A percentile compares a stretch with the other conserved stretches of the same genome.
Evolutionary conservation across 64 coral and sea anemone species (phyloP).

Genomic region (Hydrozoanthus tunicans): DNA sequence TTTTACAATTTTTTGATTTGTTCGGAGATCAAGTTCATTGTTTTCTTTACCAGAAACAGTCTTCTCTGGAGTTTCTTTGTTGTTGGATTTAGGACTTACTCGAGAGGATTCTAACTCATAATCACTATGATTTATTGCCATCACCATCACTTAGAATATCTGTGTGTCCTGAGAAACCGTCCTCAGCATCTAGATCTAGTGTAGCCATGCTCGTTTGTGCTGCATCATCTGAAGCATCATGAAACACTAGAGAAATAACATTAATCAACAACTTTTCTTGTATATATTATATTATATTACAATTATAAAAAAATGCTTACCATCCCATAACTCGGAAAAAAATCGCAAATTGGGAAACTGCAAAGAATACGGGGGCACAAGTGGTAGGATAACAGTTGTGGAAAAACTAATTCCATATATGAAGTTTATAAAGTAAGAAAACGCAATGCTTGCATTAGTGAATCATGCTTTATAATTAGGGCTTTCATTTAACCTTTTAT

Average conservation of each 20-base stretch:
- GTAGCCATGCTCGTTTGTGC: too few species aligned
- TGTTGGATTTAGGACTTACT: conserved; percentile 26
- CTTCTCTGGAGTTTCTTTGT: conserved; percentile 17
- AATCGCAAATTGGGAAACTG: conserved; percentile 23
- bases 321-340: neutral
- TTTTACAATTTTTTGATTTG: neutral
- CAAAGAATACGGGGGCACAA: neutral
- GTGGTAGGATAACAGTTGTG: conserved; percentile 6
- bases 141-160: neutral
- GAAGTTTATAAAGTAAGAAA: too few species aligned
- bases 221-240: conserved; percentile 4
- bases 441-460: too few species aligned
- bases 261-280: conserved; percentile 12
- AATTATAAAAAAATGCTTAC: neutral
- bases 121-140: neutral
- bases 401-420: neutral
- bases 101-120: conserved; percentile 8
- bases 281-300: neutral
- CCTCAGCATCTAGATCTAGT: too few species aligned
- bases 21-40: conserved; percentile 35
- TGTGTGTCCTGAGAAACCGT: too few species aligned
- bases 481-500: too few species aligned
- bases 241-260: conserved; percentile 5
- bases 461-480: too few species aligned
- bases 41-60: conserved; percentile 17